A percentile compares a stretch with the other conserved stretches of the same genome.
Conservation (phyloP, 2,113 vertebrate genomes). For the Ursus arctos region DNA sequence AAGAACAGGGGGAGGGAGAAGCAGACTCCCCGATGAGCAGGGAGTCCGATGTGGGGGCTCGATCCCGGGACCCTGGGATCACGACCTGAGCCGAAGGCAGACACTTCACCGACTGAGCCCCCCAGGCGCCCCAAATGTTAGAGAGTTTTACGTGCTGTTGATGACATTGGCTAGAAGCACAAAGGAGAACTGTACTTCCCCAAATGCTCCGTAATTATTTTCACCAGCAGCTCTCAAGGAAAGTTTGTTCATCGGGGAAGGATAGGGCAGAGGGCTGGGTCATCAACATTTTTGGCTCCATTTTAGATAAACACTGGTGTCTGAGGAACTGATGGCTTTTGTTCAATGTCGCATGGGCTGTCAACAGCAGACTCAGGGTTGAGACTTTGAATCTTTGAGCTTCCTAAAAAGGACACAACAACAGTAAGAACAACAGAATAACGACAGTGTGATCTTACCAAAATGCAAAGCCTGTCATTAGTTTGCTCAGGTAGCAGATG, state of each 20-base stretch:
- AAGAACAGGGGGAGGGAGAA: background rate
- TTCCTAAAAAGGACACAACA: slow-evolving; percentile 15
- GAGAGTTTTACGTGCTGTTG: background rate
- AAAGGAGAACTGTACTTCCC: background rate
- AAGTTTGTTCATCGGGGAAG: background rate
- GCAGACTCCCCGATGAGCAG: background rate
- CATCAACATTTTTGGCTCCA: slow-evolving; percentile 9
- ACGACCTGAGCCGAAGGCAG: background rate
- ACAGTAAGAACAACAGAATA: background rate
- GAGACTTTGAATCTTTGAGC: slow-evolving; percentile 13
- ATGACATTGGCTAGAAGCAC: background rate
- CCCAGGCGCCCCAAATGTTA: background rate
- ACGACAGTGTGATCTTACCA: background rate
- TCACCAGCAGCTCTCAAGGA: background rate
- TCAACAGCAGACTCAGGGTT: background rate
- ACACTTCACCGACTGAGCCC: background rate
- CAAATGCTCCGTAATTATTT: background rate
- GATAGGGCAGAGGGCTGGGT: background rate
- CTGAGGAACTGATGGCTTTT: background rate
- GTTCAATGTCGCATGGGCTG: background rate
- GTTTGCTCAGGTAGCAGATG: background rate
- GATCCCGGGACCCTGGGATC: background rate
- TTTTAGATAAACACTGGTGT: background rate
- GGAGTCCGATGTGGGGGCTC: background rate
- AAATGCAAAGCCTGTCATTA: background rate